Evolutionary conservation across 2,113 vertebrate species (phyloP).

Genomic region (Agapornis roseicollis): DNA sequence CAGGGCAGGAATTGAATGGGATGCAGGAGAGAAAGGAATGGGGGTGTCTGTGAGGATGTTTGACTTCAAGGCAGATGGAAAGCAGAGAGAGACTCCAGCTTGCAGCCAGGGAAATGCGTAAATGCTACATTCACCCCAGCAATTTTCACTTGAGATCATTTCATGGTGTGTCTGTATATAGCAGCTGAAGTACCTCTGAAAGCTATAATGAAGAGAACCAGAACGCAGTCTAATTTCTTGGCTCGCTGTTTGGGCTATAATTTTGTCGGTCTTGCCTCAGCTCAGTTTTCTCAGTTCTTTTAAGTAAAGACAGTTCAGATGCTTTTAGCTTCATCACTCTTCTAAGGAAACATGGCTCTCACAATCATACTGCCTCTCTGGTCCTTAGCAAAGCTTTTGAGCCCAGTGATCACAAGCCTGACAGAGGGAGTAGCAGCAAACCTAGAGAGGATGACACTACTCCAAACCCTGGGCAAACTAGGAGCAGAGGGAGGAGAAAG

Average conservation of each 20-base stretch:
- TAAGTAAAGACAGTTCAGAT: background rate
- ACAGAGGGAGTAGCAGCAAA: background rate
- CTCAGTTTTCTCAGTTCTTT: background rate
- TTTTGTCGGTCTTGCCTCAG: background rate
- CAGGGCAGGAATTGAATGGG: background rate
- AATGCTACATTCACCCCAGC: slow-evolving; percentile 58
- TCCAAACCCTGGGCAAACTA: background rate
- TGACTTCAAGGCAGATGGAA: background rate
- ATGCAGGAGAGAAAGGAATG: slow-evolving; percentile 22
- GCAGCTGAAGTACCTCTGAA: background rate
- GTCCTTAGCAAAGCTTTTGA: background rate
- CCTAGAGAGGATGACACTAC: background rate
- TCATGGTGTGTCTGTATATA: slow-evolving; percentile 39
- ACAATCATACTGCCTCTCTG: background rate
- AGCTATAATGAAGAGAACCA: background rate
- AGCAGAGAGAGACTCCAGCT: slow-evolving; percentile 61
- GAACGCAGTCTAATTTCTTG: slow-evolving; percentile 29
- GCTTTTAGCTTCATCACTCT: background rate
- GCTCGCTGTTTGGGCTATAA: background rate
- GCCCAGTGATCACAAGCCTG: background rate
- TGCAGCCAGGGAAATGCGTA: slow-evolving; percentile 58
- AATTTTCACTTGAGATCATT: slow-evolving; percentile 68
- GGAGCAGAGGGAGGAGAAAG: background rate
- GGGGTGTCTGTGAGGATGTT: background rate
- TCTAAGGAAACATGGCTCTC: background rate